These are phyloP conservation scores for Sylvicola cinctus DNA, from an alignment of 2,888 invertebrate species.

Conservation along the genomic window DNA sequence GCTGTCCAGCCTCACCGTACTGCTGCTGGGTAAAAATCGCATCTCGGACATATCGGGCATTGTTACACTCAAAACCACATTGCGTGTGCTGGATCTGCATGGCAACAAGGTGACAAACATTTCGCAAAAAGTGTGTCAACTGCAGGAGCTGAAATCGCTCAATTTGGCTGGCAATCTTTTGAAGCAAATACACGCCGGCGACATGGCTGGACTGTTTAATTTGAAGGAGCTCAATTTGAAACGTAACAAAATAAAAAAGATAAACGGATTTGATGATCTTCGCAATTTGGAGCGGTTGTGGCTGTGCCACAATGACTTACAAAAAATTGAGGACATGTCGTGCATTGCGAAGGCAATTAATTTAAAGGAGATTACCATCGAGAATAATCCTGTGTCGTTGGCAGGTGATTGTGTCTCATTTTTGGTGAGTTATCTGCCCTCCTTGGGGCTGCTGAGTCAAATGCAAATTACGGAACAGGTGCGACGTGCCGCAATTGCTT, in stretches of 20 bases:
- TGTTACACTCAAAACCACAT: slow-evolving; percentile 27
- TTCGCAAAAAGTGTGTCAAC: slow-evolving; percentile 29
- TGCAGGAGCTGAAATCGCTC: slow-evolving; percentile 65
- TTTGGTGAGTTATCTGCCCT: slow-evolving; percentile 58
- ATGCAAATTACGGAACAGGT: slow-evolving; percentile 66
- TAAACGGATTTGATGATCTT: slow-evolving; percentile 63
- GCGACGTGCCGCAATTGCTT: slow-evolving; percentile 54
- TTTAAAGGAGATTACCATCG: slow-evolving; percentile 66
- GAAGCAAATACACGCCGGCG: slow-evolving; percentile 48
- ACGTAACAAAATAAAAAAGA: slow-evolving; percentile 59
- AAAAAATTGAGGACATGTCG: slow-evolving; percentile 66
- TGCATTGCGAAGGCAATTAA: slow-evolving; percentile 57
- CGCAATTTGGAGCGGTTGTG: slow-evolving; percentile 40
- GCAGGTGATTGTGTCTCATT: slow-evolving; percentile 68
- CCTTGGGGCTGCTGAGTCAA: slow-evolving; percentile 47
- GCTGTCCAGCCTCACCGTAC: slow-evolving; percentile 59
- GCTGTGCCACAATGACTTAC: slow-evolving; percentile 29
- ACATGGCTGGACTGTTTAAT: slow-evolving; percentile 55
- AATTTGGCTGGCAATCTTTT: slow-evolving; percentile 88
- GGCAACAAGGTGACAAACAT: slow-evolving; percentile 59
- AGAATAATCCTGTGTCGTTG: slow-evolving; percentile 63
- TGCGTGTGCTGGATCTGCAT: slow-evolving; percentile 84
- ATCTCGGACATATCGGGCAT: slow-evolving; percentile 21
- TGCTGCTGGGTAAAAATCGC: slow-evolving; percentile 81
- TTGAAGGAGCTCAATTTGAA: slow-evolving; percentile 76